phyloP scores from a whole-genome alignment of 2,113 vertebrate species.

The Archilochus colubris region DNA sequence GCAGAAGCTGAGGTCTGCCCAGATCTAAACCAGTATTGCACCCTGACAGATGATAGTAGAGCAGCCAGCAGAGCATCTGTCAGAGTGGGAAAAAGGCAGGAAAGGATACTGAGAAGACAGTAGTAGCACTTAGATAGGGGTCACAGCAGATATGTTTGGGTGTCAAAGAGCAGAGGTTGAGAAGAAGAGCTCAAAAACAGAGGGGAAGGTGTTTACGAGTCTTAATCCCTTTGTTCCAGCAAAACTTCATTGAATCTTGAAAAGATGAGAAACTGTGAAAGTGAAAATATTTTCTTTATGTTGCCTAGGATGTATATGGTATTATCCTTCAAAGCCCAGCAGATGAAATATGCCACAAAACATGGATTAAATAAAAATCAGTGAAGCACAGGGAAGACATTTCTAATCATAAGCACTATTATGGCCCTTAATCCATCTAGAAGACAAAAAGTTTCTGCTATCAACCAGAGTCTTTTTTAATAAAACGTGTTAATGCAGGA shows the following conservation, averaged over 20 bases:
- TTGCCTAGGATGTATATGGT: neutral
- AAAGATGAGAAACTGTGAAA: neutral
- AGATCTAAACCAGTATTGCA: neutral
- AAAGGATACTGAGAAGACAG: neutral
- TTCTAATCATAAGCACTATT: neutral
- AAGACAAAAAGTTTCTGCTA: neutral
- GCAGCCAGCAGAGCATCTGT: neutral
- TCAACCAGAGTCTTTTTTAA: neutral
- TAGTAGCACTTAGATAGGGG: neutral
- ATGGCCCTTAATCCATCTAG: neutral
- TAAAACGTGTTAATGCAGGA: neutral
- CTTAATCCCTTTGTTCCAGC: neutral
- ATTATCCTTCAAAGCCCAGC: neutral
- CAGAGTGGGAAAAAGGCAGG: neutral
- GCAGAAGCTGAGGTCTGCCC: neutral
- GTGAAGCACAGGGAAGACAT: neutral
- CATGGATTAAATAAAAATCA: neutral
- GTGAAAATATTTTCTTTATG: neutral
- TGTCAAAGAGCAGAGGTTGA: neutral
- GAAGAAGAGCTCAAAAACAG: neutral
- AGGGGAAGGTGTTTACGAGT: fast-evolving
- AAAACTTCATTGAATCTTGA: neutral
- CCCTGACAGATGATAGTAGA: neutral
- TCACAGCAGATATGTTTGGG: neutral
- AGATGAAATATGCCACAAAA: neutral